A percentile compares a stretch with the other conserved stretches of the same genome.
Evolutionary conservation across 2,888 invertebrate species (phyloP).

Genomic region (Acleris holmiana): DNA sequence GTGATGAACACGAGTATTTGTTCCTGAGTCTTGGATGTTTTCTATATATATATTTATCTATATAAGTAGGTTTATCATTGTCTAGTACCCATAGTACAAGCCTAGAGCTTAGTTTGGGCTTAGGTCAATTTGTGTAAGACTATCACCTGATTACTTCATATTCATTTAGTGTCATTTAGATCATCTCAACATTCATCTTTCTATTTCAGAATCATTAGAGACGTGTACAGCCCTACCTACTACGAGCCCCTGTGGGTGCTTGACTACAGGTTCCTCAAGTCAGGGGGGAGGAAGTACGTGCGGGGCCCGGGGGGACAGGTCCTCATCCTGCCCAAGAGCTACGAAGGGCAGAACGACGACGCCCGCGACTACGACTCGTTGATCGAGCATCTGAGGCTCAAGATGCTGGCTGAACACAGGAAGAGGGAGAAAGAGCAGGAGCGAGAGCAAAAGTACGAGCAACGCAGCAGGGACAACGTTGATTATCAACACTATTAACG

Average conservation of each 20-base stretch:
- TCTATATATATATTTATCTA: too few species aligned
- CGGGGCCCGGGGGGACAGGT: constrained; percentile 70
- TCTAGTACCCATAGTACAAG: too few species aligned
- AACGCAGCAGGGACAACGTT: not conserved
- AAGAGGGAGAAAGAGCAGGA: constrained; percentile 1
- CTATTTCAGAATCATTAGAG: constrained; percentile 60
- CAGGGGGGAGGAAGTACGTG: constrained; percentile 70
- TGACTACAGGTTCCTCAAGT: constrained; percentile 72
- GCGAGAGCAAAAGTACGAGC: not conserved
- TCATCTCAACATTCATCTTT: too few species aligned
- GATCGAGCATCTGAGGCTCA: constrained; percentile 63
- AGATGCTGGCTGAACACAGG: constrained; percentile 51
- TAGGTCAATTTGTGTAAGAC: too few species aligned
- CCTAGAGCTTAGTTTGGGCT: too few species aligned
- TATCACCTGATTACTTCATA: too few species aligned
- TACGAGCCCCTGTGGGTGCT: constrained; percentile 66
- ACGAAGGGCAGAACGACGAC: constrained; percentile 57
- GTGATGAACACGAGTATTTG: too few species aligned
- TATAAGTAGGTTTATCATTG: too few species aligned
- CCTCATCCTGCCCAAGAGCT: constrained; percentile 64
- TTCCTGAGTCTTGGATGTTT: too few species aligned
- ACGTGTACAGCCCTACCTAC: constrained; percentile 68
- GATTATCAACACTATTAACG: not conserved
- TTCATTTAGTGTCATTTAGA: too few species aligned
- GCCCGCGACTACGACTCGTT: constrained; percentile 64